Base-by-base conservation (phyloP, 2,113 vertebrate species). In the Heliornis fulica region DNA sequence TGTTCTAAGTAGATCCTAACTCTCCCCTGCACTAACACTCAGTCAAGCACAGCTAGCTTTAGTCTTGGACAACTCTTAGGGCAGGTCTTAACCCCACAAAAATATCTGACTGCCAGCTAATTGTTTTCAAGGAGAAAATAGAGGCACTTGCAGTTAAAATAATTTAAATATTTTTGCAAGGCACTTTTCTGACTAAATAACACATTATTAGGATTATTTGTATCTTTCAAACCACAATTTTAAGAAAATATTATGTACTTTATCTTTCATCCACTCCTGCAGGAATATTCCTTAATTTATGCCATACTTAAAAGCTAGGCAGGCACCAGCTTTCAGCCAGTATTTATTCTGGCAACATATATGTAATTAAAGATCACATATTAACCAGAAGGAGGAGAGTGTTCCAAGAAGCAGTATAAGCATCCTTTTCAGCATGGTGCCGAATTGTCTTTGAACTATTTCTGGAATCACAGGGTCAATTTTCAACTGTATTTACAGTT, bases 131-230 rank as follows among this genome's bases (percentile, higher is more conserved):
- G 76, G 91, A 96, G n/a, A 21, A 46, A 20, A 94, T 83, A 96
- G 80, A 96, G 90, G 87, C 72, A 81, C 40, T 63, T 93, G 74
- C 45, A 93, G 95, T 72, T 87, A 95, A 94, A 76, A 95, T 76
- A 28, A 48, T 95, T 90, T 83, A 85, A 48, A 79, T 38, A 32
- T 31, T 75, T 91, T 89, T 64, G 22, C 57, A 83, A 94, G 94
- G 64, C 78, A 83, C 87, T 92, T 71, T 91, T 94, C 83, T 94
- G 94, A 93, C 90, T 94, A 89, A 94, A 95, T 96, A 97, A 97
- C 93, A 72, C 78, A 90, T 94, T 93, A 21, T 83, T 95, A 96
- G 71, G 66, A 97, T 95, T 54, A 80, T 74, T 74, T 76, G 40
- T 86, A 90, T 96, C 79, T 78, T 89, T 96, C 82, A 92, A 97